A percentile compares a stretch with the other conserved stretches of the same genome.
These are phyloP conservation scores for Lasiurus borealis DNA, from an alignment of 2,113 vertebrate species.

Conservation along the genomic window DNA sequence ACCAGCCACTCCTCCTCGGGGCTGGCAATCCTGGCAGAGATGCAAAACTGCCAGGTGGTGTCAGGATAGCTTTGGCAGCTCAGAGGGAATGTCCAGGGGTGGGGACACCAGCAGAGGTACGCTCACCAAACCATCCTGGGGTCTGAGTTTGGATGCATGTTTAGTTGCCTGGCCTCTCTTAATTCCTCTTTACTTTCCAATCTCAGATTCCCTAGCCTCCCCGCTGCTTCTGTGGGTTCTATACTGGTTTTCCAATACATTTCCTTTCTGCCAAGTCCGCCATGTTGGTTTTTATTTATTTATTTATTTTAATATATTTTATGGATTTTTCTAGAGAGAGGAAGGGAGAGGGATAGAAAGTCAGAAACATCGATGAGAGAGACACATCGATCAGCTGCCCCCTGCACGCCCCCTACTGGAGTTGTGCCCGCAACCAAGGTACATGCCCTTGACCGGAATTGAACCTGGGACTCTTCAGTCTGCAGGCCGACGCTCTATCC, in stretches of 20 bases:
- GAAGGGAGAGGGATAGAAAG: too few relatives aligned
- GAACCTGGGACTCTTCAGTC: too few relatives aligned
- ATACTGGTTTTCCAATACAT: background rate
- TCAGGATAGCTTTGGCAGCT: background rate
- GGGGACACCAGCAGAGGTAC: background rate
- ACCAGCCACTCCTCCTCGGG: background rate
- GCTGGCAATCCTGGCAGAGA: background rate
- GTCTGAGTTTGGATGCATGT: background rate
- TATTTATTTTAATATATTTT: too few relatives aligned
- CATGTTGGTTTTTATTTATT: background rate
- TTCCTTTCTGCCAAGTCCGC: background rate
- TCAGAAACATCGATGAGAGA: too few relatives aligned
- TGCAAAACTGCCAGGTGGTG: background rate
- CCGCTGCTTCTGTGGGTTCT: background rate
- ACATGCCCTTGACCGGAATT: too few relatives aligned
- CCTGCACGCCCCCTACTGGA: too few relatives aligned
- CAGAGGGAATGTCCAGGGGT: accelerated
- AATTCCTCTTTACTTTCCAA: background rate
- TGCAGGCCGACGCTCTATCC: too few relatives aligned
- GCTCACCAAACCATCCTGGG: background rate
- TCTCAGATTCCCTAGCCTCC: background rate
- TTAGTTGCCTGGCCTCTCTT: background rate
- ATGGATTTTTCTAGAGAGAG: too few relatives aligned
- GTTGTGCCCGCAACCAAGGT: too few relatives aligned
- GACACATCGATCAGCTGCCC: too few relatives aligned